Evolutionary conservation across 2,888 invertebrate genomes (phyloP).

Genomic region (Dynastes grantii): DNA sequence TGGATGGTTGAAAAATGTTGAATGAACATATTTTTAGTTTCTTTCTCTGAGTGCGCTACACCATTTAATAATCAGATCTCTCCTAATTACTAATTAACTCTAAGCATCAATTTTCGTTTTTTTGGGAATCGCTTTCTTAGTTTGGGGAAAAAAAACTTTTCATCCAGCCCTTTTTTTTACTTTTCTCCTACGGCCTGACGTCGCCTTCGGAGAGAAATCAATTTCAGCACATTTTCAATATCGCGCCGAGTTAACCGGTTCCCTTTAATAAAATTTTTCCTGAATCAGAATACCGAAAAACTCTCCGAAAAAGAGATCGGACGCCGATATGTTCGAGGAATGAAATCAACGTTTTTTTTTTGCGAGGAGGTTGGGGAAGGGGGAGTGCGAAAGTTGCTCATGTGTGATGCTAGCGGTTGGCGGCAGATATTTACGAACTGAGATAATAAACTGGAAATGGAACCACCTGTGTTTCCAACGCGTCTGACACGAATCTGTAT

Average conservation of each 20-base stretch:
- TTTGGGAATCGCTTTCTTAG: too few relatives aligned
- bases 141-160: too few relatives aligned
- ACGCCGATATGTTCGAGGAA: conserved; percentile 3
- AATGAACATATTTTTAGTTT: too few relatives aligned
- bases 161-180: too few relatives aligned
- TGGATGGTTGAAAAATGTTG: too few relatives aligned
- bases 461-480: conserved; percentile 18
- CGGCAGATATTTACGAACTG: conserved; percentile 19
- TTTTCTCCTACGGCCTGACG: background rate
- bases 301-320: background rate
- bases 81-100: too few relatives aligned
- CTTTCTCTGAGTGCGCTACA: too few relatives aligned
- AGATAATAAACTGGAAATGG: conserved; percentile 18
- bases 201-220: conserved; percentile 16
- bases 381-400: background rate
- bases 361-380: background rate
- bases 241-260: conserved; percentile 27
- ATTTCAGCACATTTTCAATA: conserved; percentile 41
- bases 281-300: conserved; percentile 25
- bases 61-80: too few relatives aligned
- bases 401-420: conserved; percentile 25
- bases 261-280: conserved; percentile 44
- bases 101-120: background rate
- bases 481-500: conserved; percentile 10
- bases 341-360: conserved; percentile 26